Evolutionary conservation across 2,797 vertebrate species (phyloP).

Genomic region (Anisognathus igniventris): DNA sequence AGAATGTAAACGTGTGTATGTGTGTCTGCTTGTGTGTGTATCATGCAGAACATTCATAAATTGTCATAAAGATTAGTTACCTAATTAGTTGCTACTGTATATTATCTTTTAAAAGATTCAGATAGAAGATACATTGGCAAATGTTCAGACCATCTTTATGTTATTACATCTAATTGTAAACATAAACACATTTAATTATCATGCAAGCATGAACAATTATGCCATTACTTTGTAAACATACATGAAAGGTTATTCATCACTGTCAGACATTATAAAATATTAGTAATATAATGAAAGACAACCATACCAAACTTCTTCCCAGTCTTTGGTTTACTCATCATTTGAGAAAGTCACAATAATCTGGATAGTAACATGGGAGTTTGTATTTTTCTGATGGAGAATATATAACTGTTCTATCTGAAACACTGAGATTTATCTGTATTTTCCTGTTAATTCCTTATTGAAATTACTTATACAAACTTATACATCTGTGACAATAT

Average conservation of each 20-base stretch:
- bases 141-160: conserved; percentile 56
- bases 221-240: conserved; percentile 44
- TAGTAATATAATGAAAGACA: conserved; percentile 14
- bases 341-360: not conserved
- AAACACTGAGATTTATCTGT: not conserved
- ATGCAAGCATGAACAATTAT: conserved; percentile 52
- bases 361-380: not conserved
- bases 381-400: not conserved
- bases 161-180: conserved; percentile 53
- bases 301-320: not conserved
- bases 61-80: conserved; percentile 2
- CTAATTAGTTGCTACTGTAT: conserved; percentile 20
- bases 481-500: not conserved
- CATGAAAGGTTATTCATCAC: conserved; percentile 42
- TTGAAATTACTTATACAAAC: not conserved
- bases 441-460: not conserved
- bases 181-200: conserved; percentile 57
- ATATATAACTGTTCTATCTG: not conserved
- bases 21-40: not conserved
- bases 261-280: conserved; percentile 5
- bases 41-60: not conserved
- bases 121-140: conserved; percentile 40
- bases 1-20: not conserved
- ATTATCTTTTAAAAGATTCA: conserved; percentile 27
- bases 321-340: not conserved